phyloP scores from a whole-genome alignment of 1,140 invertebrate genomes.

The Steinernema khuongi region DNA sequence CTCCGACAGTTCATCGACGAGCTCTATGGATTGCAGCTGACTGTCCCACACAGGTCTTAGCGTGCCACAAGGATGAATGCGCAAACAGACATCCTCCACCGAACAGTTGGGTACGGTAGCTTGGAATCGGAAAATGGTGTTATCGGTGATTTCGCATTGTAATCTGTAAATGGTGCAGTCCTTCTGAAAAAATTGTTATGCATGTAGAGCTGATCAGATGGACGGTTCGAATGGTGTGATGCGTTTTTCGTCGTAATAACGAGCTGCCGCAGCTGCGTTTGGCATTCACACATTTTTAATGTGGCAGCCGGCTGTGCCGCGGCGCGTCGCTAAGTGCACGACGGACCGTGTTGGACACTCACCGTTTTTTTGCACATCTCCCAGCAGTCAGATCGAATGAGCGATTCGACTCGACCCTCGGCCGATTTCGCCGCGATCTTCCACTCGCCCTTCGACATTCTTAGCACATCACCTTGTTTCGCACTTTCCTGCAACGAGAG shows the following conservation, averaged over 20 bases:
- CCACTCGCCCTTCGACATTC: neutral
- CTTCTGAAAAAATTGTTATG: neutral
- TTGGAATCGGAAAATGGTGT: neutral
- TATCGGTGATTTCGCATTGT: constrained; percentile 4
- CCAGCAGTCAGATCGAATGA: neutral
- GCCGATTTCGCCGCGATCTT: neutral
- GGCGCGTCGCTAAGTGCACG: neutral
- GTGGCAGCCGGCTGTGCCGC: neutral
- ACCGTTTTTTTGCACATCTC: constrained; percentile 3
- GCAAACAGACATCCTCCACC: neutral
- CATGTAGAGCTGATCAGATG: neutral
- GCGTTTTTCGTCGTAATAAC: constrained; percentile 1
- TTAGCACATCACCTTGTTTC: neutral
- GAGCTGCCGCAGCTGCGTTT: neutral
- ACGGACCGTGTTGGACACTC: neutral
- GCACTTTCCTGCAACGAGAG: neutral
- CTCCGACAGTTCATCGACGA: neutral
- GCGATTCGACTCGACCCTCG: constrained; percentile 1
- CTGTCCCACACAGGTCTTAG: neutral
- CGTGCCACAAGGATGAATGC: neutral
- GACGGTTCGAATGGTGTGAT: neutral
- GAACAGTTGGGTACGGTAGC: constrained; percentile 9
- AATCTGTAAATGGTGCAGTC: neutral
- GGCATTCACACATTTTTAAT: neutral
- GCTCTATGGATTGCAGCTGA: neutral